Percentiles rank a stretch among this genome's conserved stretches.
phyloP scores from a whole-genome alignment of 53 echinoderm and acorn worm genomes.

The Mesocentrotus franciscanus region DNA sequence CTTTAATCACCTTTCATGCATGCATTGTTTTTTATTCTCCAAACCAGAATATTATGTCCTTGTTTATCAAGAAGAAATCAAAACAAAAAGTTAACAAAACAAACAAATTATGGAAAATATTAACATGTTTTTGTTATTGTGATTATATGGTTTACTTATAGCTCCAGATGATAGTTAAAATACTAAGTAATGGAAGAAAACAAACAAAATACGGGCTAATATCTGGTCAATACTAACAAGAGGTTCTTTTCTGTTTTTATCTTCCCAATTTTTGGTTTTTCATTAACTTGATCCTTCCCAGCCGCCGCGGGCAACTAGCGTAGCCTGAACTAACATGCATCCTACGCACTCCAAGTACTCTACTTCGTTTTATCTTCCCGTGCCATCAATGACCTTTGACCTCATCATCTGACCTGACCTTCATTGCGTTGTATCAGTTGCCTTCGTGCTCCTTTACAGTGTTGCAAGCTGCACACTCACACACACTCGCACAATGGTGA shows the following conservation, averaged over 20 bases:
- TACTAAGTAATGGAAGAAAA: not conserved
- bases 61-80: not conserved
- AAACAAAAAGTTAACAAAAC: slow-evolving; percentile 1
- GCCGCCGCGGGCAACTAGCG: slow-evolving; percentile 70
- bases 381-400: slow-evolving; percentile 66
- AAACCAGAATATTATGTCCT: slow-evolving; percentile 56
- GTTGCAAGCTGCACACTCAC: slow-evolving; percentile 69
- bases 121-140: slow-evolving; percentile 41
- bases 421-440: slow-evolving; percentile 68
- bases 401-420: slow-evolving; percentile 62
- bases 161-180: not conserved
- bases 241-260: slow-evolving; percentile 70
- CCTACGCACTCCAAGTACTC: slow-evolving; percentile 71
- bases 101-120: not conserved
- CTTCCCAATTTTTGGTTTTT: slow-evolving; percentile 68
- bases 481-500: slow-evolving; percentile 67
- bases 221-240: slow-evolving; percentile 67
- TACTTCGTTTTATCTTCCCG: slow-evolving; percentile 64
- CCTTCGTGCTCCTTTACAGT: slow-evolving; percentile 59
- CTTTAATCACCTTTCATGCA: slow-evolving; percentile 57
- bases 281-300: slow-evolving; percentile 60
- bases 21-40: slow-evolving; percentile 43
- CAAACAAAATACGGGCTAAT: slow-evolving; percentile 54
- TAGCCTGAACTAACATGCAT: slow-evolving; percentile 70
- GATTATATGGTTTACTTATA: slow-evolving; percentile 40